Percentiles rank a stretch among this genome's conserved stretches.
These are phyloP conservation scores for Agonopterix subpropinquella DNA, from an alignment of 2,888 invertebrate genomes.

Conservation along the genomic window DNA sequence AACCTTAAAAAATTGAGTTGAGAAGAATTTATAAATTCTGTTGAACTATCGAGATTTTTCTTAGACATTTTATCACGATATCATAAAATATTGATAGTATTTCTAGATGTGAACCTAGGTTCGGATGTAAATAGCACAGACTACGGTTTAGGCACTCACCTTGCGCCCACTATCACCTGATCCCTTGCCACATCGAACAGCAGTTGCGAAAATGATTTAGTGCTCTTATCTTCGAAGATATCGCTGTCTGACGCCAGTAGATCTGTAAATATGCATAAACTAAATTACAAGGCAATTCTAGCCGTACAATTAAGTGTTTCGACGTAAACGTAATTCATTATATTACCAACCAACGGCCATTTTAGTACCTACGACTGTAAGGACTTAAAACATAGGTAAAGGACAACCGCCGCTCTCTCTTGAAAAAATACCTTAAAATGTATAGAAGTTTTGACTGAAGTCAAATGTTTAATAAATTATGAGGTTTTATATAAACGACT, in stretches of 20 bases:
- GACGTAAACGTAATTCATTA: not conserved
- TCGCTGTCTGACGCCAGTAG: slow-evolving; percentile 77
- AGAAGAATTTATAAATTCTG: no score
- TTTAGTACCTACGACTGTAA: not conserved
- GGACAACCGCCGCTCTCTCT: no score
- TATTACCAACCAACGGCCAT: not conserved
- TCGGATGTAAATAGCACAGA: no score
- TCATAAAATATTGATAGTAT: no score
- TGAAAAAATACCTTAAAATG: no score
- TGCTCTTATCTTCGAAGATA: slow-evolving; percentile 83
- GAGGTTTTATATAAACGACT: no score
- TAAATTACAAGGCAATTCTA: slow-evolving; percentile 4
- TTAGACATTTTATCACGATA: no score
- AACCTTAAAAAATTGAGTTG: no score
- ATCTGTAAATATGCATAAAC: slow-evolving; percentile 30
- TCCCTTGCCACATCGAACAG: slow-evolving; percentile 91
- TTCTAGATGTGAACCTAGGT: no score
- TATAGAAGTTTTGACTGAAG: no score
- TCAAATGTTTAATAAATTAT: no score
- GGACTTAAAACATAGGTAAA: not conserved
- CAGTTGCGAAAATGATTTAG: slow-evolving; percentile 87
- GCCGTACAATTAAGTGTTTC: slow-evolving; percentile 6
- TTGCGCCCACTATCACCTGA: slow-evolving; percentile 92
- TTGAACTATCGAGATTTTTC: no score
- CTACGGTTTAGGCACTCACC: slow-evolving; percentile 75